phyloP scores from a whole-genome alignment of 2,113 vertebrate genomes.

The Festucalex cinctus region DNA sequence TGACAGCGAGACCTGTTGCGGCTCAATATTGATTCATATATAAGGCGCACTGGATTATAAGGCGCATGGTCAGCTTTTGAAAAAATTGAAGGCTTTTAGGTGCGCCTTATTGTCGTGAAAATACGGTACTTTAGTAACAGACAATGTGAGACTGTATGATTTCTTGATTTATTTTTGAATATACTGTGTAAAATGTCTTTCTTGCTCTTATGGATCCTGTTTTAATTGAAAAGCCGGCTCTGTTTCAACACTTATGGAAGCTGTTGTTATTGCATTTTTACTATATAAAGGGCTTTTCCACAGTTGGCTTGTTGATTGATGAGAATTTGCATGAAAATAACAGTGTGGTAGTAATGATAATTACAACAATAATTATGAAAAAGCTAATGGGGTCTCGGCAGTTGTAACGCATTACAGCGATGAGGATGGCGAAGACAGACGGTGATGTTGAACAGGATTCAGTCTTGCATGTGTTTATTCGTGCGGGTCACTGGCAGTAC shows the following conservation, averaged over 20 bases:
- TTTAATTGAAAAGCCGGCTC: conserved; percentile 43
- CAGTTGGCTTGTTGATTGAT: conserved; percentile 43
- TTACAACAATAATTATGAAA: conserved; percentile 46
- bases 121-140: neutral
- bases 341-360: conserved; percentile 50
- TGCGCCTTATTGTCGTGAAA: too few species aligned
- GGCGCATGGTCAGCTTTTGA: too few species aligned
- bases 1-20: too few species aligned
- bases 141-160: neutral
- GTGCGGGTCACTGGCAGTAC: neutral
- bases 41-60: too few species aligned
- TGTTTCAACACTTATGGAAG: conserved; percentile 36
- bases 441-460: conserved; percentile 18
- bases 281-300: conserved; percentile 36
- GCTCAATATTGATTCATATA: too few species aligned
- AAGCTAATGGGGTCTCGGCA: conserved; percentile 32
- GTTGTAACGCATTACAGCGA: conserved; percentile 12
- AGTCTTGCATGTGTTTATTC: conserved; percentile 8
- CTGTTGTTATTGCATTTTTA: conserved; percentile 42
- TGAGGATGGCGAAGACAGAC: conserved; percentile 41
- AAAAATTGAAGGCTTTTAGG: too few species aligned
- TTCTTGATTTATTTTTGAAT: conserved; percentile 35
- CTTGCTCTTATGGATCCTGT: conserved; percentile 15
- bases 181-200: conserved; percentile 23
- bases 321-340: conserved; percentile 44